Evolutionary conservation across 2,888 invertebrate species (phyloP).

Genomic region (Campoletis raptor): DNA sequence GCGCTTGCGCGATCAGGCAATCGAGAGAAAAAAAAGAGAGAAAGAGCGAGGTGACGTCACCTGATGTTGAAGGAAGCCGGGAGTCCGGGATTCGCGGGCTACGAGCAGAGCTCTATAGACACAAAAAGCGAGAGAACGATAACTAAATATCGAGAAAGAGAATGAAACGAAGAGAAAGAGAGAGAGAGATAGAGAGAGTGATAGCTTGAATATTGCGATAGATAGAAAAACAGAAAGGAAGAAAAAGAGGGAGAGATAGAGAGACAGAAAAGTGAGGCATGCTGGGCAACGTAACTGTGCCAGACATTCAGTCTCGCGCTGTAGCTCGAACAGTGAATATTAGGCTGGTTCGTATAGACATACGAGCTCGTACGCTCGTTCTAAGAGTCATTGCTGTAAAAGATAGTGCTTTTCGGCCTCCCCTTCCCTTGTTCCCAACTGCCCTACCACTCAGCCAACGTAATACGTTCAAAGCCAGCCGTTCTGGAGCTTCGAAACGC

Average conservation of each 20-base stretch:
- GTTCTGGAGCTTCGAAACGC: slow-evolving; percentile 27
- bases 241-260: not conserved
- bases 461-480: slow-evolving; percentile 3
- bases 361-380: slow-evolving; percentile 1
- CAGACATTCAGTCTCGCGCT: slow-evolving; percentile 84
- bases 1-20: slow-evolving; percentile 68
- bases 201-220: not conserved
- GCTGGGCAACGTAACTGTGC: slow-evolving; percentile 74
- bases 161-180: not conserved
- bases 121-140: slow-evolving; percentile 18
- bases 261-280: slow-evolving; percentile 55
- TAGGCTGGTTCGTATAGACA: slow-evolving; percentile 13
- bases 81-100: slow-evolving; percentile 49
- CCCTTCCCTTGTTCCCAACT: not conserved
- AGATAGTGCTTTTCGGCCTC: slow-evolving; percentile 22
- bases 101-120: not conserved
- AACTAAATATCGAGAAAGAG: slow-evolving; percentile 8
- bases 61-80: slow-evolving; percentile 36
- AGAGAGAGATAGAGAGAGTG: slow-evolving; percentile 20
- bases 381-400: slow-evolving; percentile 37
- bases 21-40: slow-evolving; percentile 47
- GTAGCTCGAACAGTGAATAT: slow-evolving; percentile 75
- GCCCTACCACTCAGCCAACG: slow-evolving; percentile 2
- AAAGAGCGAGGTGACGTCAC: slow-evolving; percentile 37
- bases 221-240: not conserved